Percentiles rank a stretch among this genome's conserved stretches.
Evolutionary conservation across 1,140 invertebrate species (phyloP).

Genomic region (Microplitis demolitor): DNA sequence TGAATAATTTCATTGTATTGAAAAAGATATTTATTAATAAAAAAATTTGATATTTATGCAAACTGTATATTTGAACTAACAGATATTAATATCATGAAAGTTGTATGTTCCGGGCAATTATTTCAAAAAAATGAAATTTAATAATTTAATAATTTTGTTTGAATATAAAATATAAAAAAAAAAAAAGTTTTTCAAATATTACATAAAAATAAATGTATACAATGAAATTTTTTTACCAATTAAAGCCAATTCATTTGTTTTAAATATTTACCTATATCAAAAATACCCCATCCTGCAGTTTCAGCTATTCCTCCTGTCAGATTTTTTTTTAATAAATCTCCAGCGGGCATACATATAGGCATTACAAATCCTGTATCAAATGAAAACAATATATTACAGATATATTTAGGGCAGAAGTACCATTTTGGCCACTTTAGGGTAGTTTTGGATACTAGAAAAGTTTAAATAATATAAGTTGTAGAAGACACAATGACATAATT

Average conservation of each 20-base stretch:
- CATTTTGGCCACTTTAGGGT: background rate
- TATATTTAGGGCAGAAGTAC: background rate
- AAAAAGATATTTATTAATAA: no score
- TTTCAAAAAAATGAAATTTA: background rate
- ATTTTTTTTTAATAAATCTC: slow-evolving; percentile 40
- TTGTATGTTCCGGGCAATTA: no score
- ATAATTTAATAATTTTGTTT: slow-evolving; percentile 3
- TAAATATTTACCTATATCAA: slow-evolving; percentile 39
- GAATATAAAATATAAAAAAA: background rate
- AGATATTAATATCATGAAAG: no score
- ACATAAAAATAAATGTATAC: background rate
- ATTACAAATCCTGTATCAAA: slow-evolving; percentile 56
- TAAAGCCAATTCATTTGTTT: background rate
- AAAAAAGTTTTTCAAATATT: no score
- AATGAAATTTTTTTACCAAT: background rate
- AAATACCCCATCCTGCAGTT: slow-evolving; percentile 65
- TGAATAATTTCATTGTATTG: no score
- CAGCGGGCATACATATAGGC: slow-evolving; percentile 66
- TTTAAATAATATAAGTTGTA: no score
- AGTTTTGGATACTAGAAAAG: background rate
- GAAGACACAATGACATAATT: no score
- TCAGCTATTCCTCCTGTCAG: slow-evolving; percentile 56
- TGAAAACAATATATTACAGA: background rate
- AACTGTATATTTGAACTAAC: no score
- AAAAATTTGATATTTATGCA: background rate